These are phyloP conservation scores for Enteromius mattozi DNA, from an alignment of 2,797 vertebrate species.

Conservation along the genomic window DNA sequence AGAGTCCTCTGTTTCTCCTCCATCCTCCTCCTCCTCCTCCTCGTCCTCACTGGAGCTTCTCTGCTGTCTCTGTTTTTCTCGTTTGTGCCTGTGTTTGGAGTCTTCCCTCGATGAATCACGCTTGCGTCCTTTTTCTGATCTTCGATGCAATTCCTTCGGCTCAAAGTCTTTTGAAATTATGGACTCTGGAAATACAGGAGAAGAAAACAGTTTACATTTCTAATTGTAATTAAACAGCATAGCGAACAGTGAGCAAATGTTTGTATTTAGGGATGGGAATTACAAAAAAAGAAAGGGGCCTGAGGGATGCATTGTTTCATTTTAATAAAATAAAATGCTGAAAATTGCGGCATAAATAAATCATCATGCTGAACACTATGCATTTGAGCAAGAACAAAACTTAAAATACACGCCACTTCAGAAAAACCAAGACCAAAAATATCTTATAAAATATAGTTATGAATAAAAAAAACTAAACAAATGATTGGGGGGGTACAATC, in stretches of 20 bases:
- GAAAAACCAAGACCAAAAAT: not conserved
- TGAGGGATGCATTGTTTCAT: not conserved
- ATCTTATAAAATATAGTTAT: not conserved
- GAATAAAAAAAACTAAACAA: not conserved
- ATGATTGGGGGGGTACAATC: not conserved
- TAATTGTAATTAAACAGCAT: not conserved
- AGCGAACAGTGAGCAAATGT: not conserved
- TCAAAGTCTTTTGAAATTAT: constrained; percentile 62
- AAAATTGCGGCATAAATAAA: not conserved
- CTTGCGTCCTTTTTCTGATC: constrained; percentile 74
- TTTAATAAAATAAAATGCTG: not conserved
- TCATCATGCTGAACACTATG: not conserved
- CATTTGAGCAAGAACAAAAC: not conserved
- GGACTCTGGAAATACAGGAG: constrained; percentile 51
- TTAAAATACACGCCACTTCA: not conserved
- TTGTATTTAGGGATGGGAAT: not conserved
- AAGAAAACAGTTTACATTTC: not conserved
- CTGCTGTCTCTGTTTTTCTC: constrained; percentile 76
- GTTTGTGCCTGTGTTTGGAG: constrained; percentile 69
- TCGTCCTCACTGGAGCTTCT: constrained; percentile 84
- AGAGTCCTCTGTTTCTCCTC: constrained; percentile 75
- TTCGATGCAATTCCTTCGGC: constrained; percentile 72
- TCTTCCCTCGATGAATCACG: constrained; percentile 40
- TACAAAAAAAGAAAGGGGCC: not conserved
- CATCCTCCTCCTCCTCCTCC: constrained; percentile 76